These are phyloP conservation scores for Oophaga sylvatica DNA, from an alignment of 2,797 vertebrate genomes.

Conservation along the genomic window DNA sequence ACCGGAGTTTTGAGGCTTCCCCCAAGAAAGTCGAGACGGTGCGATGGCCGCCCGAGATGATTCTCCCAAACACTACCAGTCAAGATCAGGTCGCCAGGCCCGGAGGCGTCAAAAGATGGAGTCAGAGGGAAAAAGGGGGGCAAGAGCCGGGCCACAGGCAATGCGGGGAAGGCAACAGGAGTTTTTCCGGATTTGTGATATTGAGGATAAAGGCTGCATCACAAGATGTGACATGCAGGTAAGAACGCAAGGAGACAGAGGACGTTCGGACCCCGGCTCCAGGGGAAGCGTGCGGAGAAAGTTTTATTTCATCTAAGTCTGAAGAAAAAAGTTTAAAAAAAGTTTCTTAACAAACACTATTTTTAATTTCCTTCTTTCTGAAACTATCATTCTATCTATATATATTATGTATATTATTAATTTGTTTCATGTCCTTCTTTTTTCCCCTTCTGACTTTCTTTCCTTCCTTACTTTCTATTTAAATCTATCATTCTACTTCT, in stretches of 20 bases:
- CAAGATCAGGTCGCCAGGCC: conserved; percentile 40
- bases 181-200: conserved; percentile 92
- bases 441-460: too few species aligned
- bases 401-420: too few species aligned
- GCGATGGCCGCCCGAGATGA: conserved; percentile 72
- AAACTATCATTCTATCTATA: too few species aligned
- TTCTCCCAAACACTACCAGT: conserved; percentile 61
- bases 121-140: conserved; percentile 60
- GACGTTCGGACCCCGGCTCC: not conserved
- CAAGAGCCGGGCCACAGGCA: conserved; percentile 69
- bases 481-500: too few species aligned
- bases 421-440: too few species aligned
- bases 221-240: conserved; percentile 90
- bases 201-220: conserved; percentile 89
- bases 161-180: conserved; percentile 83
- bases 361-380: not conserved
- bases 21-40: not conserved
- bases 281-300: not conserved
- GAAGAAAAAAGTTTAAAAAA: not conserved
- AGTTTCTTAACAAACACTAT: not conserved
- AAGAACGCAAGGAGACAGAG: not conserved
- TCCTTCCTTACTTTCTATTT: too few species aligned
- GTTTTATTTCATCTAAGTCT: not conserved
- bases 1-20: conserved; percentile 55
- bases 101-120: conserved; percentile 34